These are phyloP conservation scores for Drosophila ustulata DNA, from an alignment of 2,888 invertebrate species.

Conservation along the genomic window DNA sequence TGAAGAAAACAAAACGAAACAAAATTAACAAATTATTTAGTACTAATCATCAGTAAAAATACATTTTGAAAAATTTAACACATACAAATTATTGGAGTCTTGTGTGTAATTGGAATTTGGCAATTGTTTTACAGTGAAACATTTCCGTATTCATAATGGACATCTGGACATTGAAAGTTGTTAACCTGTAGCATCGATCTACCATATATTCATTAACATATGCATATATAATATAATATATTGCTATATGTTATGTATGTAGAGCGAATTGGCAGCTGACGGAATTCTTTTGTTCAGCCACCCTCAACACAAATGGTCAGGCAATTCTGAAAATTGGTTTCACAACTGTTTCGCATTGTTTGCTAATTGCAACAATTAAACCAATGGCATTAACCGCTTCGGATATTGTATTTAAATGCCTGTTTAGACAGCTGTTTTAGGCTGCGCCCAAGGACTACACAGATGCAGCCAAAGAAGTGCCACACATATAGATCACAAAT, in stretches of 20 bases:
- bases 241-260: not conserved
- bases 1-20: slow-evolving; percentile 57
- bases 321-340: slow-evolving; percentile 53
- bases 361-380: slow-evolving; percentile 62
- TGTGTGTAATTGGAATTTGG: not conserved
- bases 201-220: slow-evolving; percentile 2
- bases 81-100: slow-evolving; percentile 15
- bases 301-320: slow-evolving; percentile 39
- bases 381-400: slow-evolving; percentile 42
- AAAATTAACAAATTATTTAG: slow-evolving; percentile 70
- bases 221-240: not conserved
- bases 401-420: slow-evolving; percentile 39
- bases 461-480: slow-evolving; percentile 26
- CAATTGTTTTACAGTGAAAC: slow-evolving; percentile 1
- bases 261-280: slow-evolving; percentile 5
- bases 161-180: slow-evolving; percentile 3
- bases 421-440: slow-evolving; percentile 63
- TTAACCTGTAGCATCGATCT: not conserved
- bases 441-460: slow-evolving; percentile 27
- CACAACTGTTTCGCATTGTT: slow-evolving; percentile 65
- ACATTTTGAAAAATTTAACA: slow-evolving; percentile 70
- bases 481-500: slow-evolving; percentile 19
- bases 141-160: slow-evolving; percentile 4
- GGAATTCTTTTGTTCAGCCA: slow-evolving; percentile 33
- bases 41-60: slow-evolving; percentile 76